Evolutionary conservation across 2,797 vertebrate species (phyloP).

Genomic region (Smutsia gigantea): DNA sequence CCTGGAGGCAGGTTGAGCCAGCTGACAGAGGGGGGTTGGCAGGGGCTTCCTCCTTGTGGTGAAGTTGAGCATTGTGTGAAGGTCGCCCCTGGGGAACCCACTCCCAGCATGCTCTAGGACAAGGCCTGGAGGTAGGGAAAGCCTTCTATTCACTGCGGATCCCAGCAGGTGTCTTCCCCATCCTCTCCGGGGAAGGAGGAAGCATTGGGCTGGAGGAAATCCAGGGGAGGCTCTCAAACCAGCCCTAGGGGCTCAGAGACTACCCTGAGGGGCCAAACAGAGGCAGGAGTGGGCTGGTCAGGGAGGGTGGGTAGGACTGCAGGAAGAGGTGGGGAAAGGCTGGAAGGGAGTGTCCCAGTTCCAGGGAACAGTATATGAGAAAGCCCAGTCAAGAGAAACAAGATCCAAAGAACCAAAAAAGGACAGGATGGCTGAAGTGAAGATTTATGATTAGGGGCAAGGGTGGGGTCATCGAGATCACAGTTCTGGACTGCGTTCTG

Average conservation of each 20-base stretch:
- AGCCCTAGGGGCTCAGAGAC: neutral
- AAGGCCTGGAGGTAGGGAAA: neutral
- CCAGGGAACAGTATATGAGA: neutral
- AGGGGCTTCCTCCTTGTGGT: constrained; percentile 43
- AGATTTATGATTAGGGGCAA: neutral
- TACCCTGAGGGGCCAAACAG: neutral
- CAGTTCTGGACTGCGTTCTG: neutral
- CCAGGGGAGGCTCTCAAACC: neutral
- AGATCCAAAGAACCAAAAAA: neutral
- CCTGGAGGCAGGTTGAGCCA: neutral
- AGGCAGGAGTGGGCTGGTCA: neutral
- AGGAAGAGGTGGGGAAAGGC: neutral
- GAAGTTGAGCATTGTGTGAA: neutral
- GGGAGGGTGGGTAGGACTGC: neutral
- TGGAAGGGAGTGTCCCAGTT: neutral
- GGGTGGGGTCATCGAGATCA: neutral
- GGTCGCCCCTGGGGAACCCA: fast-evolving
- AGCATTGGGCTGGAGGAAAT: neutral
- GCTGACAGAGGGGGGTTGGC: neutral
- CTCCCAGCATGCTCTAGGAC: neutral
- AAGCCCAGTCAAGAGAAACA: neutral
- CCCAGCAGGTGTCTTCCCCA: neutral
- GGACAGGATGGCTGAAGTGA: neutral
- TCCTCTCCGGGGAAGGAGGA: neutral
- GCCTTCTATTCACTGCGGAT: neutral